Evolutionary conservation across 1,140 invertebrate genomes (phyloP).

Genomic region (Phortica variegata): DNA sequence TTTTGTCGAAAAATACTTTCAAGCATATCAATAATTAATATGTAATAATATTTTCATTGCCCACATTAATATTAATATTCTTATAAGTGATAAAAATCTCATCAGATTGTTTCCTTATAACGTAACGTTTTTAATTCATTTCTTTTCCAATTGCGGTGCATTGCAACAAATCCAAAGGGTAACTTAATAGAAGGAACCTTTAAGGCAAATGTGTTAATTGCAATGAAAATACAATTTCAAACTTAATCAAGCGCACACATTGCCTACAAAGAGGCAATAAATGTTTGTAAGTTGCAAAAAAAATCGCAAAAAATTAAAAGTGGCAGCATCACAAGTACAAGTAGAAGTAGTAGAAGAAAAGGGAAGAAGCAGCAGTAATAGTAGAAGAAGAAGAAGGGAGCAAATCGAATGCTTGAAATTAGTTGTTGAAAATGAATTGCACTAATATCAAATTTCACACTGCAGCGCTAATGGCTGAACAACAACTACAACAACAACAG

Average conservation of each 20-base stretch:
- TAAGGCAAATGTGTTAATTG: slow-evolving; percentile 49
- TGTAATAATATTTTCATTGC: no score
- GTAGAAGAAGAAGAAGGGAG: slow-evolving; percentile 3
- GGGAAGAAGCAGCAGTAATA: not conserved
- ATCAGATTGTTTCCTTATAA: no score
- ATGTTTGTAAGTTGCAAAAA: slow-evolving; percentile 1
- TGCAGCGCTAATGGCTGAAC: slow-evolving; percentile 44
- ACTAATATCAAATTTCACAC: slow-evolving; percentile 54
- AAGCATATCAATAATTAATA: no score
- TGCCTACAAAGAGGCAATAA: no score
- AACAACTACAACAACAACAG: slow-evolving; percentile 19
- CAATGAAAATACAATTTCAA: slow-evolving; percentile 50
- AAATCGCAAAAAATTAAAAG: slow-evolving; percentile 16
- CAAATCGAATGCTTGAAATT: slow-evolving; percentile 37
- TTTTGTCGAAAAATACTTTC: no score
- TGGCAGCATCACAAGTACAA: not conserved
- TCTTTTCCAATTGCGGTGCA: no score
- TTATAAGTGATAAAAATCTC: no score
- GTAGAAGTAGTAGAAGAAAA: not conserved
- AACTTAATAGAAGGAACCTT: slow-evolving; percentile 29
- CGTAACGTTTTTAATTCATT: no score
- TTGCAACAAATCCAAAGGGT: no score
- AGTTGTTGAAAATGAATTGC: slow-evolving; percentile 54
- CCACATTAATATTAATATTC: no score
- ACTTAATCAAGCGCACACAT: slow-evolving; percentile 42